A percentile compares a stretch with the other conserved stretches of the same genome.
phyloP scores from a whole-genome alignment of 2,888 invertebrate genomes.

The Chalcis sispes region DNA sequence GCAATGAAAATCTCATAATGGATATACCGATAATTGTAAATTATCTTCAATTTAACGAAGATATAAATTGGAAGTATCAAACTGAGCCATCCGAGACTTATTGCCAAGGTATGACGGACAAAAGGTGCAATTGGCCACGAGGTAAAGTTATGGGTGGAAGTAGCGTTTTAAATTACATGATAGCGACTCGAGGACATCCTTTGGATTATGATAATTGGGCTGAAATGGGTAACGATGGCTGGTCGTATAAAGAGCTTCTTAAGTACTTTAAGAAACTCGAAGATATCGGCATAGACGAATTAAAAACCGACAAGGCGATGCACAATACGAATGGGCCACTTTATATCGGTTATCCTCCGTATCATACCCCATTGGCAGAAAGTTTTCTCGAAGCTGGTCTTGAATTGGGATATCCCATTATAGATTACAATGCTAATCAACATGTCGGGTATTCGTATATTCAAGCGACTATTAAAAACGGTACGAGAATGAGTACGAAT shows the following conservation, averaged over 20 bases:
- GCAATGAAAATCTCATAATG: slow-evolving; percentile 83
- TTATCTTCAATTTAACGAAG: slow-evolving; percentile 82
- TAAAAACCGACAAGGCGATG: slow-evolving; percentile 74
- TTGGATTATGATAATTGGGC: slow-evolving; percentile 88
- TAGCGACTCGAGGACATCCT: slow-evolving; percentile 84
- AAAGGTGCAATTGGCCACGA: slow-evolving; percentile 73
- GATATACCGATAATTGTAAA: slow-evolving; percentile 86
- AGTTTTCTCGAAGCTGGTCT: slow-evolving; percentile 82
- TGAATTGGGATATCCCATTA: slow-evolving; percentile 79
- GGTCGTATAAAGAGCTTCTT: slow-evolving; percentile 85
- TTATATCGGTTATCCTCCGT: slow-evolving; percentile 79
- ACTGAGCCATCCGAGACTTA: slow-evolving; percentile 85
- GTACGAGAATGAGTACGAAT: slow-evolving; percentile 82
- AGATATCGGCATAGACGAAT: slow-evolving; percentile 79
- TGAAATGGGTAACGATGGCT: slow-evolving; percentile 83
- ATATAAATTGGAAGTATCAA: slow-evolving; percentile 88
- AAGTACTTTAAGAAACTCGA: slow-evolving; percentile 89
- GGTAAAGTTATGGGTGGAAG: slow-evolving; percentile 91
- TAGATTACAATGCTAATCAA: slow-evolving; percentile 81
- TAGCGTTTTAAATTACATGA: slow-evolving; percentile 89
- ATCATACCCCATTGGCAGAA: slow-evolving; percentile 78
- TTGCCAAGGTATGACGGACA: slow-evolving; percentile 79
- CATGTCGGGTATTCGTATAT: slow-evolving; percentile 81
- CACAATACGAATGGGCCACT: slow-evolving; percentile 80
- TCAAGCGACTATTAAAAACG: slow-evolving; percentile 82